Percentiles rank a stretch among this genome's conserved stretches.
phyloP scores from a whole-genome alignment of 2,113 vertebrate species.

The Phoenicopterus ruber region DNA sequence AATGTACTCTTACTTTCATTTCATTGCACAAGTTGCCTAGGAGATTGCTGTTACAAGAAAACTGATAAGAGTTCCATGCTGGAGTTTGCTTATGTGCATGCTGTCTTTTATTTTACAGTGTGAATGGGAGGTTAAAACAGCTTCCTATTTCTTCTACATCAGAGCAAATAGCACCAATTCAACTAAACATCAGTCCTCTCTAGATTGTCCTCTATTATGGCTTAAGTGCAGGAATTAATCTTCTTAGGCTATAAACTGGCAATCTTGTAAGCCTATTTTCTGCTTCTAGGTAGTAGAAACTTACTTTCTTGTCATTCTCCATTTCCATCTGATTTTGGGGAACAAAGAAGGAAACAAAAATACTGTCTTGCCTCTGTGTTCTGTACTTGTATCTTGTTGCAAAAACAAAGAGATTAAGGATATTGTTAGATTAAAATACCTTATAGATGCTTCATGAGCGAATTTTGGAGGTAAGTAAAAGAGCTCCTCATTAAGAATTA shows the following conservation, averaged over 20 bases:
- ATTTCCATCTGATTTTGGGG: background rate
- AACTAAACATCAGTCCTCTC: background rate
- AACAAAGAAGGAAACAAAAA: background rate
- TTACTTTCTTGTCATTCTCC: background rate
- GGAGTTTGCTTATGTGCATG: background rate
- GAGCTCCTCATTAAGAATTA: background rate
- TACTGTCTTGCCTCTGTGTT: background rate
- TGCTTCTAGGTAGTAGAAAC: background rate
- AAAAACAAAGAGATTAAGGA: background rate
- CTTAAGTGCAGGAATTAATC: constrained; percentile 47
- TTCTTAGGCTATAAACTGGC: constrained; percentile 11
- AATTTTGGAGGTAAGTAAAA: background rate
- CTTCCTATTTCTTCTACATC: constrained; percentile 19
- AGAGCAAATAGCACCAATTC: constrained; percentile 23
- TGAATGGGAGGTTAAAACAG: background rate
- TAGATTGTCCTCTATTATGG: background rate
- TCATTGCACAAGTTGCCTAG: background rate
- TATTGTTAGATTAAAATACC: background rate
- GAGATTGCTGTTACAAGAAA: background rate
- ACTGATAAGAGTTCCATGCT: background rate
- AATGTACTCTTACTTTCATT: background rate
- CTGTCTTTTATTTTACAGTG: constrained; percentile 5
- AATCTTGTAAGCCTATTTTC: constrained; percentile 34
- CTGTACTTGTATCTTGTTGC: background rate
- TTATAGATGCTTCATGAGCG: background rate